Evolutionary conservation across 2,888 invertebrate species (phyloP).

Genomic region (Ectemnius lituratus): DNA sequence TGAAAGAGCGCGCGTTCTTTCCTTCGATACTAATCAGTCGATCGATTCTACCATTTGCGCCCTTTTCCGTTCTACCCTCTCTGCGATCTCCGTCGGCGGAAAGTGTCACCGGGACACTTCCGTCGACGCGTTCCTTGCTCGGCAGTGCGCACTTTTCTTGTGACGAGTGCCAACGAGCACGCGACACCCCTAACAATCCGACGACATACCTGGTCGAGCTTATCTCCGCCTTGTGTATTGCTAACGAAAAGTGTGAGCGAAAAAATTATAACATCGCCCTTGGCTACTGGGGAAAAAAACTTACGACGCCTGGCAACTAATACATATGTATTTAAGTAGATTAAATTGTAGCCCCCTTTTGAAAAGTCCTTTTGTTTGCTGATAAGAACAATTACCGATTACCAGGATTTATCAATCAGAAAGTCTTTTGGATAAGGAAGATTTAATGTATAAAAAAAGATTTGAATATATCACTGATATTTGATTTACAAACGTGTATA

Average conservation of each 20-base stretch:
- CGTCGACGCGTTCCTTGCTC: background rate
- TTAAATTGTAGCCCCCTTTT: no score
- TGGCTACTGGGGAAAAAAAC: background rate
- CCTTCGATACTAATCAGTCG: background rate
- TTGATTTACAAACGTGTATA: no score
- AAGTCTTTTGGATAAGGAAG: background rate
- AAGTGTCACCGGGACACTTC: slow-evolving; percentile 24
- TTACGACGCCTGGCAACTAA: no score
- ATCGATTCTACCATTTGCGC: background rate
- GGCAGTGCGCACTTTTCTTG: slow-evolving; percentile 8
- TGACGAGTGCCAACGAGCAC: background rate
- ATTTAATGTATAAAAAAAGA: no score
- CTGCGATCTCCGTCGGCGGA: background rate
- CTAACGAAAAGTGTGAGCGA: slow-evolving; percentile 2
- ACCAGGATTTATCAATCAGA: background rate
- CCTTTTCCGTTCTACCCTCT: slow-evolving; percentile 18
- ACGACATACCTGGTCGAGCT: background rate
- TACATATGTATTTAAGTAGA: no score
- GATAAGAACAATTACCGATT: background rate
- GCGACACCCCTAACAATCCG: background rate
- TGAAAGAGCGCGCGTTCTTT: slow-evolving; percentile 5
- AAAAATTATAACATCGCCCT: slow-evolving; percentile 8
- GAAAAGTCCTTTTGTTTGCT: background rate
- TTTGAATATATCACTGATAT: no score
- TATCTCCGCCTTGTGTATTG: background rate